phyloP scores from a whole-genome alignment of 2,888 invertebrate genomes.

The Megalurothrips usitatus region DNA sequence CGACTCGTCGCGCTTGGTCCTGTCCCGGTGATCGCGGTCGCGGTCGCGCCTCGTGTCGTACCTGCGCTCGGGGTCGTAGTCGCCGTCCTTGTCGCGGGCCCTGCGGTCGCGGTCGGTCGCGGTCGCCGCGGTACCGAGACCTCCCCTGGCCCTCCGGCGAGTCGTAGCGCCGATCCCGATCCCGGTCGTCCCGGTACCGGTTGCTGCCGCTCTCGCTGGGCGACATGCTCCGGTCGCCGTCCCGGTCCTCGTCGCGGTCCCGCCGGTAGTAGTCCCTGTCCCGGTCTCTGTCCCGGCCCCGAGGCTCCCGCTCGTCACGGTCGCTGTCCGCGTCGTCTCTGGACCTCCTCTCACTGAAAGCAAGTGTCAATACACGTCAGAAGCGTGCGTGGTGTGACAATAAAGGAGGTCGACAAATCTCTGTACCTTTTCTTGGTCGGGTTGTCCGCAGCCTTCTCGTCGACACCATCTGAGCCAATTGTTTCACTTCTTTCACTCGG shows the following conservation, averaged over 20 bases:
- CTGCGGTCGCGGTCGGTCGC: constrained; percentile 27
- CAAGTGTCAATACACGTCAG: no score
- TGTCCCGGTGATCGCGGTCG: constrained; percentile 32
- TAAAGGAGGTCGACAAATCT: neutral
- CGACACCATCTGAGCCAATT: constrained; percentile 40
- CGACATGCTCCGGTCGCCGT: constrained; percentile 36
- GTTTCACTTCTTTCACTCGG: constrained; percentile 40
- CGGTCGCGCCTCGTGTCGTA: constrained; percentile 33
- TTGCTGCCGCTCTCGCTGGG: constrained; percentile 31
- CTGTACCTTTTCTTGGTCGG: neutral
- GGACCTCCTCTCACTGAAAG: neutral
- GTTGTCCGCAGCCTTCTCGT: constrained; percentile 28
- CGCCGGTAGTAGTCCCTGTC: constrained; percentile 31
- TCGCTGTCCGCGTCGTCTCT: neutral
- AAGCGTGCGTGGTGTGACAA: no score
- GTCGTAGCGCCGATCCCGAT: constrained; percentile 32
- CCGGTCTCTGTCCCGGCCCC: constrained; percentile 35
- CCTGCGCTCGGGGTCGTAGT: constrained; percentile 35
- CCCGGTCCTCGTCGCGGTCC: constrained; percentile 34
- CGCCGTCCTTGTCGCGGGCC: constrained; percentile 29
- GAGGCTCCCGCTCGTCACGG: constrained; percentile 34
- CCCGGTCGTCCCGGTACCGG: constrained; percentile 28
- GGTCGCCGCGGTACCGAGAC: constrained; percentile 28
- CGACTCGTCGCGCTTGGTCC: constrained; percentile 30
- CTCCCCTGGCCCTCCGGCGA: constrained; percentile 33